Conservation (phyloP, 53 echinoderm and acorn worm species). For the Crossaster papposus region DNA sequence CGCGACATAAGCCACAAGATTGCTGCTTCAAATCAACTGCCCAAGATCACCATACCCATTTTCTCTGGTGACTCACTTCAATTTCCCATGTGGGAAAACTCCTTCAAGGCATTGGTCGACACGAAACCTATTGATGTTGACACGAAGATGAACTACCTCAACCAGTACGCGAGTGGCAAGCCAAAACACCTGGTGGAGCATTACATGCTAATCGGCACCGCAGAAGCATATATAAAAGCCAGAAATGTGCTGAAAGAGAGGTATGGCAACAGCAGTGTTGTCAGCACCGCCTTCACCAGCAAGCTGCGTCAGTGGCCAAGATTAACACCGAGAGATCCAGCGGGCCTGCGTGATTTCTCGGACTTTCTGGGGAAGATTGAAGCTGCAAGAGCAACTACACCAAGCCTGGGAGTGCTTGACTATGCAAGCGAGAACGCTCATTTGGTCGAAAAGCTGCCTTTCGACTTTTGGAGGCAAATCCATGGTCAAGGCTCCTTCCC, state of each 20-base stretch:
- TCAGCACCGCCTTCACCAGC: constrained; percentile 34
- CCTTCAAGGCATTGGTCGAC: constrained; percentile 51
- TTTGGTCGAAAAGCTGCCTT: too few relatives aligned
- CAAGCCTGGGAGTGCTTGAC: constrained; percentile 62
- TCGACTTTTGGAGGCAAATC: not conserved
- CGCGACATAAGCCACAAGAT: not conserved
- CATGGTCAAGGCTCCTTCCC: too few relatives aligned
- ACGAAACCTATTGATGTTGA: constrained; percentile 30
- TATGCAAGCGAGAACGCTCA: too few relatives aligned
- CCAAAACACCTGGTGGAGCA: constrained; percentile 41
- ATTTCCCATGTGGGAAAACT: constrained; percentile 46
- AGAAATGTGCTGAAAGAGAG: constrained; percentile 26
- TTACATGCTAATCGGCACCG: constrained; percentile 29
- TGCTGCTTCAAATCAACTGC: constrained; percentile 25
- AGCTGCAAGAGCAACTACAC: constrained; percentile 8
- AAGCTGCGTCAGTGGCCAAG: constrained; percentile 51
- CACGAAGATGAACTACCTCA: constrained; percentile 43
- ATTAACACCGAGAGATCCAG: constrained; percentile 41
- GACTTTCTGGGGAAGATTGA: constrained; percentile 53
- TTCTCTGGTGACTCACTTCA: constrained; percentile 52
- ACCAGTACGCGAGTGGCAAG: constrained; percentile 28
- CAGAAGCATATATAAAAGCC: constrained; percentile 43
- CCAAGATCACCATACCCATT: constrained; percentile 43
- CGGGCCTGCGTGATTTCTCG: constrained; percentile 62
- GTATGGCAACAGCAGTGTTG: constrained; percentile 52